Percentiles rank a stretch among this genome's conserved stretches.
Evolutionary conservation across 2,888 invertebrate species (phyloP).

Genomic region (Vesta saturnalis): DNA sequence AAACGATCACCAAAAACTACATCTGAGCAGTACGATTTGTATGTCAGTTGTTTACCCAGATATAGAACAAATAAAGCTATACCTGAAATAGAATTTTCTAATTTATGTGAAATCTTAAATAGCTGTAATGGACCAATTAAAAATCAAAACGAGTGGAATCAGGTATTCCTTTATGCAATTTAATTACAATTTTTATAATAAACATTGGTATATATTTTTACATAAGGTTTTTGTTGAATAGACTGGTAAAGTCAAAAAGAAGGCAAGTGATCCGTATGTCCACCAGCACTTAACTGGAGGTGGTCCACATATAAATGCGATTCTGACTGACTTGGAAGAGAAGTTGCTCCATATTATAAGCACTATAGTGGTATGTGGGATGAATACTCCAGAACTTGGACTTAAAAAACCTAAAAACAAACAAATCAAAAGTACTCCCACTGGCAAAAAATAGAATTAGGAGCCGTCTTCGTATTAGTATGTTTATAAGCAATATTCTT

Average conservation of each 20-base stretch:
- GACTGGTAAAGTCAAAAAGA: neutral
- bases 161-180: neutral
- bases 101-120: neutral
- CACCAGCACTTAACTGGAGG: neutral
- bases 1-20: conserved; percentile 2
- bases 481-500: too few relatives aligned
- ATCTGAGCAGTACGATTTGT: neutral
- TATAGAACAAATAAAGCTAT: neutral
- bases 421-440: neutral
- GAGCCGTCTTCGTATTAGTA: neutral
- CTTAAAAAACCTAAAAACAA: neutral
- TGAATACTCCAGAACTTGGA: neutral
- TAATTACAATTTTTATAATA: neutral
- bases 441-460: neutral
- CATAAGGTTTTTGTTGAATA: neutral
- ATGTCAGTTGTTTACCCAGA: neutral
- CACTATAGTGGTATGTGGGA: neutral
- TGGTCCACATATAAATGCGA: neutral
- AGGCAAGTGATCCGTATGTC: neutral
- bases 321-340: neutral
- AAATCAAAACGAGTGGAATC: neutral
- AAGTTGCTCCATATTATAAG: neutral
- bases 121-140: neutral
- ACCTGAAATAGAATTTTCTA: neutral
- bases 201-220: neutral